These are phyloP conservation scores for Cyrtorhinus lividipennis DNA, from an alignment of 1,140 invertebrate species.

Conservation along the genomic window DNA sequence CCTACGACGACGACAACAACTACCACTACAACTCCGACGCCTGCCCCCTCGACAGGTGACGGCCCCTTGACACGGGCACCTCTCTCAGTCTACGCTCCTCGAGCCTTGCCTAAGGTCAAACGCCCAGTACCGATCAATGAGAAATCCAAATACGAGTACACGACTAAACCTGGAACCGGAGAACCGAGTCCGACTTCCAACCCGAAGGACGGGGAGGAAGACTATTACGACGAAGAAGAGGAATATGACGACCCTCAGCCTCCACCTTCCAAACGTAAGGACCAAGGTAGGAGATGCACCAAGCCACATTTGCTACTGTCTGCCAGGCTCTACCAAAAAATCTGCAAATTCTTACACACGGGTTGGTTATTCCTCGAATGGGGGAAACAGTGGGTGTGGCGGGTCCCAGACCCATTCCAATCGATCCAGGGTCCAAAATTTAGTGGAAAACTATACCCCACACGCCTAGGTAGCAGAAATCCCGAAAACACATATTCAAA, in stretches of 20 bases:
- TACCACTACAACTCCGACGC: constrained; percentile 9
- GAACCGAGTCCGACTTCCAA: constrained; percentile 21
- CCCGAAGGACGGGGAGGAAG: constrained; percentile 20
- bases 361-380: too few species aligned
- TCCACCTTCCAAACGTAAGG: constrained; percentile 14
- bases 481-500: too few species aligned
- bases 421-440: too few species aligned
- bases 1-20: background rate
- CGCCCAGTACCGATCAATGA: constrained; percentile 62
- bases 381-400: too few species aligned
- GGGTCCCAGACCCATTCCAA: too few species aligned
- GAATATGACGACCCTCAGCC: constrained; percentile 21
- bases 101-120: constrained; percentile 59
- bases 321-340: too few species aligned
- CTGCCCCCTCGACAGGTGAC: constrained; percentile 7
- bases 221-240: constrained; percentile 26
- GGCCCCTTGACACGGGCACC: constrained; percentile 27
- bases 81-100: constrained; percentile 49
- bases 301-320: too few species aligned
- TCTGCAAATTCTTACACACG: too few species aligned
- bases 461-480: too few species aligned
- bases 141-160: constrained; percentile 56
- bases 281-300: constrained; percentile 5
- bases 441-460: too few species aligned
- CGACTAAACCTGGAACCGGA: constrained; percentile 11